These are phyloP conservation scores for Hipparchia semele DNA, from an alignment of 2,888 invertebrate species.

Conservation along the genomic window DNA sequence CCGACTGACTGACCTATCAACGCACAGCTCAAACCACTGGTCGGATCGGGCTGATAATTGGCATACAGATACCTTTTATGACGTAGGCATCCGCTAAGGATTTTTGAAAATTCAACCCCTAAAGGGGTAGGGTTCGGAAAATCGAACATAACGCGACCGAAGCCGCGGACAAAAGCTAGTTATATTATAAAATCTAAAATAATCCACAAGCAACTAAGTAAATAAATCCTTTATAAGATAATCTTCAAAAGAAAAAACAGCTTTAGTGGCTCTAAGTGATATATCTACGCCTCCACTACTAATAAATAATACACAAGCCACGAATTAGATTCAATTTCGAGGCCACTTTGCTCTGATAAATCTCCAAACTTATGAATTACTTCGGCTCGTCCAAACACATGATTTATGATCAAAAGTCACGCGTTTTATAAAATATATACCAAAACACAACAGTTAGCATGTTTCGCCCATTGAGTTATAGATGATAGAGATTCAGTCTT, in stretches of 20 bases:
- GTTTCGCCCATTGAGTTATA: background rate
- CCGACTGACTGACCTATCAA: no score
- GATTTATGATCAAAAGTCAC: conserved; percentile 26
- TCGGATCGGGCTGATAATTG: no score
- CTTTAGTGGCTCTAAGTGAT: background rate
- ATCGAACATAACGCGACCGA: no score
- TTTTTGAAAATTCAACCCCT: no score
- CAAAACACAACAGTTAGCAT: conserved; percentile 11
- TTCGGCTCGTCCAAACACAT: conserved; percentile 15
- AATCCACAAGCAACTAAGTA: no score
- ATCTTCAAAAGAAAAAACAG: background rate
- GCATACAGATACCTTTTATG: no score
- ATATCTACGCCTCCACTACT: background rate
- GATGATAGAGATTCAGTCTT: background rate
- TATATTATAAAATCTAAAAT: no score
- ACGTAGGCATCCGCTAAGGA: no score
- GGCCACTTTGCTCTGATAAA: conserved; percentile 11
- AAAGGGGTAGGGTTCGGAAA: no score
- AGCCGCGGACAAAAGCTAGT: no score
- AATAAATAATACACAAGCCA: no score
- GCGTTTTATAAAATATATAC: conserved; percentile 15
- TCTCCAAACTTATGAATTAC: conserved; percentile 6
- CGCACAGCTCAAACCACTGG: no score
- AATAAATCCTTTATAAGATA: background rate
- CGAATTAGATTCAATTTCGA: background rate